Percentiles rank a stretch among this genome's conserved stretches.
Evolutionary conservation across 2,888 invertebrate species (phyloP).

Genomic region (Amblyteles armatorius): DNA sequence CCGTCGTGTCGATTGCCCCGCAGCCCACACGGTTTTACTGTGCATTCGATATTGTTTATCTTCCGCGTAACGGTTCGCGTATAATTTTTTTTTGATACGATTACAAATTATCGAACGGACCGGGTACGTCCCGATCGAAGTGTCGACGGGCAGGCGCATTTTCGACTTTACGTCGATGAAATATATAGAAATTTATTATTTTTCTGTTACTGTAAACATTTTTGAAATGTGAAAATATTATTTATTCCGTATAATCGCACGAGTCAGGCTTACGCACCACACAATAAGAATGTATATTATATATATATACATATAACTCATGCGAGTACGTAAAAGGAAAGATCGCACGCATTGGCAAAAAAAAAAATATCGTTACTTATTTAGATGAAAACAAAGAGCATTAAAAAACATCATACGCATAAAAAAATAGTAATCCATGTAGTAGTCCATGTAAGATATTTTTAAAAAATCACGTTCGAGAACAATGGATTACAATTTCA

Average conservation of each 20-base stretch:
- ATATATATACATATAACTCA: conserved; percentile 26
- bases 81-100: conserved; percentile 16
- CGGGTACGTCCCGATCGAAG: conserved; percentile 7
- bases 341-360: conserved; percentile 28
- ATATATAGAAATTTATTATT: conserved; percentile 32
- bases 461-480: conserved; percentile 24
- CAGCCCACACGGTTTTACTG: conserved; percentile 7
- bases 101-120: conserved; percentile 15
- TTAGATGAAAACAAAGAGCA: conserved; percentile 10
- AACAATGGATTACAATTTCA: conserved; percentile 39
- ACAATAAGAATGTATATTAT: conserved; percentile 23
- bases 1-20: conserved; percentile 27
- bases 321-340: conserved; percentile 15
- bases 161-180: conserved; percentile 34
- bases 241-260: conserved; percentile 52
- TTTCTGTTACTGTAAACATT: conserved; percentile 49
- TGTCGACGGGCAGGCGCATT: conserved; percentile 11
- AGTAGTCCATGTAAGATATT: conserved; percentile 20
- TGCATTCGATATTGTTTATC: conserved; percentile 9
- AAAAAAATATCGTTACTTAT: conserved; percentile 30
- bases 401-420: conserved; percentile 34
- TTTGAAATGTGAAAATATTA: conserved; percentile 65
- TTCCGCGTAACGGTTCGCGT: neutral
- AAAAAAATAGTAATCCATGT: conserved; percentile 24
- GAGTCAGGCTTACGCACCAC: conserved; percentile 27